Conservation (phyloP, 2,797 vertebrate species). For the Chelidonichthys spinosus region DNA sequence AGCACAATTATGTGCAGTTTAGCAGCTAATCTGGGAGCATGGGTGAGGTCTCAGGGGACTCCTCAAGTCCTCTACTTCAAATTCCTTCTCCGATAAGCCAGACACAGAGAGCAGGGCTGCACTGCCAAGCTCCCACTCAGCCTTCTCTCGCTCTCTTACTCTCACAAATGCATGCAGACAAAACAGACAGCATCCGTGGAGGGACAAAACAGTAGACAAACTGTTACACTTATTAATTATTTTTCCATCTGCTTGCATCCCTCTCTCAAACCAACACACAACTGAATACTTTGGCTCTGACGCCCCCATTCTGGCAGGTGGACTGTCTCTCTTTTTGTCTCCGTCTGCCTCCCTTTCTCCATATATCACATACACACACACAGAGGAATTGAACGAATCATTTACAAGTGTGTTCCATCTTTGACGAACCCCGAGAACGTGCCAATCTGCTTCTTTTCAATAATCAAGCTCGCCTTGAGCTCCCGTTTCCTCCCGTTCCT, state of each 20-base stretch:
- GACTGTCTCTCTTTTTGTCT: constrained; percentile 48
- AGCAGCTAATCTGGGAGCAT: constrained; percentile 94
- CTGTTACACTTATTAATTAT: constrained; percentile 25
- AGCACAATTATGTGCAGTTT: constrained; percentile 96
- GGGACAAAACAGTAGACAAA: constrained; percentile 8
- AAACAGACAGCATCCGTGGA: constrained; percentile 32
- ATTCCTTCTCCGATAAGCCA: constrained; percentile 94
- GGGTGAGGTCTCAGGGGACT: constrained; percentile 91
- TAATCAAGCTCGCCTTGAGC: constrained; percentile 53
- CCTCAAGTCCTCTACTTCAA: constrained; percentile 91
- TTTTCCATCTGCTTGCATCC: constrained; percentile 1
- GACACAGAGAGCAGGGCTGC: constrained; percentile 77
- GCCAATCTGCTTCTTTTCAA: constrained; percentile 63
- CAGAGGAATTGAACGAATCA: constrained; percentile 51
- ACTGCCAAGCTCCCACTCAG: constrained; percentile 77
- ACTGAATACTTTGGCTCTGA: constrained; percentile 54
- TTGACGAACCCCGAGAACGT: constrained; percentile 45
- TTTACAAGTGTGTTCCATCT: constrained; percentile 46
- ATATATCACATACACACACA: constrained; percentile 33
- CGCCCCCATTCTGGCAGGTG: constrained; percentile 60
- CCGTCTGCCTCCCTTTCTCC: constrained; percentile 28
- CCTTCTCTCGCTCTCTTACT: constrained; percentile 27
- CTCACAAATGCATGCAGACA: constrained; percentile 39
- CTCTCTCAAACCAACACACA: constrained; percentile 36
- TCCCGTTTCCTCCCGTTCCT: constrained; percentile 47